Evolutionary conservation across 1,140 invertebrate genomes (phyloP).

Genomic region (Brachionus manjavacas): DNA sequence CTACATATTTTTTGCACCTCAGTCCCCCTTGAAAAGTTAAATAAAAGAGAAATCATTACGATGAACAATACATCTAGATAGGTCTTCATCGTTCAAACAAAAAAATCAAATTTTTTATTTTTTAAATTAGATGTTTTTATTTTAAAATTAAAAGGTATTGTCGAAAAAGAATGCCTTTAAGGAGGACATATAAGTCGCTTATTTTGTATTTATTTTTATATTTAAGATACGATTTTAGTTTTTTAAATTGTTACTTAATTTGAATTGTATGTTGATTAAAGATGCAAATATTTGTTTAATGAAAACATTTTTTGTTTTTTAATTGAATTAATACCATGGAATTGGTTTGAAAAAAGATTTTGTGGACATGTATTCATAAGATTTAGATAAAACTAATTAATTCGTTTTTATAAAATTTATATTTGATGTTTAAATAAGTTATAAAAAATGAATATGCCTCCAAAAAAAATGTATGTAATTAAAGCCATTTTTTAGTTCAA

Average conservation of each 20-base stretch:
- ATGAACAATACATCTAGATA: background rate
- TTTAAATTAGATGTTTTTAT: background rate
- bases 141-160: background rate
- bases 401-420: background rate
- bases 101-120: background rate
- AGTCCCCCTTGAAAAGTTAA: background rate
- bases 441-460: background rate
- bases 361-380: background rate
- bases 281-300: background rate
- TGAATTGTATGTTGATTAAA: background rate
- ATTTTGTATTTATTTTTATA: constrained; percentile 1
- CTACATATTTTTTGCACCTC: constrained; percentile 12
- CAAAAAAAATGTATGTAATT: background rate
- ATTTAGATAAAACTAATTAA: background rate
- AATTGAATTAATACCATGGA: background rate
- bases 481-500: no score
- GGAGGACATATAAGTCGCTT: constrained; percentile 1
- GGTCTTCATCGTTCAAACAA: background rate
- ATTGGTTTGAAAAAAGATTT: background rate
- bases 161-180: background rate
- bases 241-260: constrained; percentile 7
- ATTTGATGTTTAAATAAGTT: background rate
- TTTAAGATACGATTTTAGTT: constrained; percentile 6
- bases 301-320: background rate
- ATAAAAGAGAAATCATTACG: background rate